A percentile compares a stretch with the other conserved stretches of the same genome.
These are phyloP conservation scores for Criorhina ranunculi DNA, from an alignment of 2,888 invertebrate genomes.

Conservation along the genomic window DNA sequence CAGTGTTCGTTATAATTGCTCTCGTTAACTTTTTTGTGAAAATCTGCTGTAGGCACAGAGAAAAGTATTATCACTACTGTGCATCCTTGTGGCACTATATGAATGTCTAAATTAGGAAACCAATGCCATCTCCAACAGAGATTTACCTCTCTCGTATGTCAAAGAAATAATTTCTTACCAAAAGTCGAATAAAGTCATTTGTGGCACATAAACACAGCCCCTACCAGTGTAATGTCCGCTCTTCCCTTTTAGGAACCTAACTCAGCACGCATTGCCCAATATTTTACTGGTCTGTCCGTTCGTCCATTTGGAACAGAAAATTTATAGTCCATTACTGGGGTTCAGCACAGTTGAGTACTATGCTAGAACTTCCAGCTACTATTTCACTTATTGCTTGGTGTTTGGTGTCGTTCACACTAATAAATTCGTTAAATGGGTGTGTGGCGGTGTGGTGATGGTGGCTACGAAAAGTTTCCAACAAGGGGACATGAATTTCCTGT, in stretches of 20 bases:
- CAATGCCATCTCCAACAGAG: neutral
- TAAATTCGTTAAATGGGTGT: conserved; percentile 54
- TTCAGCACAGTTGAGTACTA: conserved; percentile 47
- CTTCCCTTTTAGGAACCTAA: conserved; percentile 22
- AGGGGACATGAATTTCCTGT: conserved; percentile 54
- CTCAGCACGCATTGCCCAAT: conserved; percentile 49
- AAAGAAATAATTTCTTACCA: conserved; percentile 14
- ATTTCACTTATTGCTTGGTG: conserved; percentile 55
- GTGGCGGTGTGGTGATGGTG: conserved; percentile 5
- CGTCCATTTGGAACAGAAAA: conserved; percentile 61
- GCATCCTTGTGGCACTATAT: too few species aligned
- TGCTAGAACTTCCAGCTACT: conserved; percentile 22
- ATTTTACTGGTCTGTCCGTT: conserved; percentile 67
- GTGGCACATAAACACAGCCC: neutral
- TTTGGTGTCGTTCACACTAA: conserved; percentile 34
- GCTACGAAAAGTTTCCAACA: neutral
- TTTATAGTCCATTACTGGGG: conserved; percentile 70
- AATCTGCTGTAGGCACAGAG: too few species aligned
- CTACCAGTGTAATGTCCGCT: neutral
- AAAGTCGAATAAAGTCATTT: neutral
- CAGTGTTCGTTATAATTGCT: too few species aligned
- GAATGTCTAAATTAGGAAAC: neutral
- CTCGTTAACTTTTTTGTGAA: too few species aligned
- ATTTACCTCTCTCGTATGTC: conserved; percentile 1
- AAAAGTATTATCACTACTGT: too few species aligned